Percentiles rank a stretch among this genome's conserved stretches.
Evolutionary conservation across 2,797 vertebrate genomes (phyloP).

Genomic region (Naso thynnoides): DNA sequence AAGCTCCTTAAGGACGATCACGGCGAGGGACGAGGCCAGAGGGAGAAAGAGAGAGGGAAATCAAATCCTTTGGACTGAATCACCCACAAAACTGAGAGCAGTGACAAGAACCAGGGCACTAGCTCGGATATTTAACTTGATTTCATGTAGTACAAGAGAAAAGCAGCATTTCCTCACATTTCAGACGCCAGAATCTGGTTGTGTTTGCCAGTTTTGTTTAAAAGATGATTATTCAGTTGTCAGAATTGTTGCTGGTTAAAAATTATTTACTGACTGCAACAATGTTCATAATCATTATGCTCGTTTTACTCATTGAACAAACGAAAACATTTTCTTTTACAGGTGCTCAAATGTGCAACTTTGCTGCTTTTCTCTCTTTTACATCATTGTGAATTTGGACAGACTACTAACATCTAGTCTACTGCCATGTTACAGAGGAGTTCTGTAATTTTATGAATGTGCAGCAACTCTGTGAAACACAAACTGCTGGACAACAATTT

Average conservation of each 20-base stretch:
- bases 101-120: background rate
- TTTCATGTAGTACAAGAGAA: no score
- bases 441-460: background rate
- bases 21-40: constrained; percentile 22
- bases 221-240: background rate
- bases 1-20: constrained; percentile 50
- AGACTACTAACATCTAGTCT: no score
- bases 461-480: background rate
- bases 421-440: no score
- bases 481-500: no score
- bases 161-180: background rate
- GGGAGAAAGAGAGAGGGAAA: background rate
- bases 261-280: background rate
- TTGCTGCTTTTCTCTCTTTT: background rate
- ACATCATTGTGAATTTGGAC: background rate
- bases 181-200: background rate
- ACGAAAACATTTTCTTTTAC: no score
- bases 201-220: background rate
- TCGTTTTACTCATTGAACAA: background rate
- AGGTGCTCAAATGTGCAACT: no score
- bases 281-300: no score
- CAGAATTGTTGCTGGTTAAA: background rate
- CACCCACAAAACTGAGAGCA: background rate
- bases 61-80: background rate
- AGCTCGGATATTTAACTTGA: no score